Evolutionary conservation across 2,113 vertebrate species (phyloP), one percentile per base, ranked within the genome.

Genomic region (Tiliqua scincoides): DNA sequence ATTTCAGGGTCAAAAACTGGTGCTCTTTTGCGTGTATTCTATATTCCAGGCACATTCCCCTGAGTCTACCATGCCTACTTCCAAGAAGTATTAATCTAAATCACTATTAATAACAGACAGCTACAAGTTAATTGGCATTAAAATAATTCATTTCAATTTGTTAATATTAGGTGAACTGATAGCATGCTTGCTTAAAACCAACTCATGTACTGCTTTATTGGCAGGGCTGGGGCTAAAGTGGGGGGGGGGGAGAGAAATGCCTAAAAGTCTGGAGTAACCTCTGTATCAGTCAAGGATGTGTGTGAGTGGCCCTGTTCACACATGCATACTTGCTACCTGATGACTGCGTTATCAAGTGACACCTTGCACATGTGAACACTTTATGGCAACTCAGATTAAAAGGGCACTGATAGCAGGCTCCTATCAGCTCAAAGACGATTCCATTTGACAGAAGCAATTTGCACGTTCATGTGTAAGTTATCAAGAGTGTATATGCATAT

Each of bases 101-200:
- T 94, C 91, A 93, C 94, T 94, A 93, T 95, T 96, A 95, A 95
- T 93, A 95, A 93, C 90, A 89, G 91, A 87, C 93, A n/a, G 89
- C 91, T 94, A 91, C 92, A 92, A 94, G 91, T 94, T 95, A 96
- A 96, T 96, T 95, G 95, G 93, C 93, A 90, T 95, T 94, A 91
- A 93, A 94, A 95, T 91, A 94, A 94, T 94, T 95, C 95, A 93
- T 94, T 95, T 94, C 93, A 92, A 91, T 95, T 94, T 95, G 93
- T 96, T 94, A 94, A 94, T 94, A 95, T 95, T 92, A 93, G 93
- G 94, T 94, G 92, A 95, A 93, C 27, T 30, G 85, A 81, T 75
- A 87, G 92, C 88, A 89, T 89, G 89, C 90, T 75, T 79, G 89
- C 89, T 91, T 62, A n/a, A 78, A 72, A 43, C 25, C 30, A 37